Evolutionary conservation across 2,113 vertebrate species (phyloP).

Genomic region (Polypterus senegalus): DNA sequence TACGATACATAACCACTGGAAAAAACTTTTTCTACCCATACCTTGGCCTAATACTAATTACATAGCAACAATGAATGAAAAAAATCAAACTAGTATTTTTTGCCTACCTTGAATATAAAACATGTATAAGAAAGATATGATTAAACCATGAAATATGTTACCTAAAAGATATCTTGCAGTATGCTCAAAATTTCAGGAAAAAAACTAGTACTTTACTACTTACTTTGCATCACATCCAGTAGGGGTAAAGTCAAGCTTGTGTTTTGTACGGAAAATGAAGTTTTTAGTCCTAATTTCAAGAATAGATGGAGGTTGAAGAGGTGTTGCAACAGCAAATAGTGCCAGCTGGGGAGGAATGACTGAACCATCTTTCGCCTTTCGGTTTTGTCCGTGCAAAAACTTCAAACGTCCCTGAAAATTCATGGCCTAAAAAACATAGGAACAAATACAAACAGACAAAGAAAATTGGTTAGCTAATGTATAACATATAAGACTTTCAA

Average conservation of each 20-base stretch:
- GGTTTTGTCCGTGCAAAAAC: slow-evolving; percentile 69
- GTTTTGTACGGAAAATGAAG: slow-evolving; percentile 72
- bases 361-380: slow-evolving; percentile 58
- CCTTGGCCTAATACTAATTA: no score
- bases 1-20: no score
- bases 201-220: slow-evolving; percentile 17
- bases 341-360: slow-evolving; percentile 57
- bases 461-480: no score
- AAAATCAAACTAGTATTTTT: no score
- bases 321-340: slow-evolving; percentile 64
- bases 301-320: slow-evolving; percentile 65
- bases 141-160: no score
- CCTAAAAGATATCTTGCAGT: no score
- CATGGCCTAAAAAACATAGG: slow-evolving; percentile 47
- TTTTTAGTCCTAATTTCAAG: slow-evolving; percentile 74
- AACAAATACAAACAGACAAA: not conserved
- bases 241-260: slow-evolving; percentile 74
- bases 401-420: slow-evolving; percentile 72
- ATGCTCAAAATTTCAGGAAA: no score
- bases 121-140: no score
- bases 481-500: no score
- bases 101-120: no score
- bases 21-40: no score
- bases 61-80: no score
- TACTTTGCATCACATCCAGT: slow-evolving; percentile 68